Evolutionary conservation across 2,888 invertebrate genomes (phyloP).

Genomic region (Drepana falcataria): DNA sequence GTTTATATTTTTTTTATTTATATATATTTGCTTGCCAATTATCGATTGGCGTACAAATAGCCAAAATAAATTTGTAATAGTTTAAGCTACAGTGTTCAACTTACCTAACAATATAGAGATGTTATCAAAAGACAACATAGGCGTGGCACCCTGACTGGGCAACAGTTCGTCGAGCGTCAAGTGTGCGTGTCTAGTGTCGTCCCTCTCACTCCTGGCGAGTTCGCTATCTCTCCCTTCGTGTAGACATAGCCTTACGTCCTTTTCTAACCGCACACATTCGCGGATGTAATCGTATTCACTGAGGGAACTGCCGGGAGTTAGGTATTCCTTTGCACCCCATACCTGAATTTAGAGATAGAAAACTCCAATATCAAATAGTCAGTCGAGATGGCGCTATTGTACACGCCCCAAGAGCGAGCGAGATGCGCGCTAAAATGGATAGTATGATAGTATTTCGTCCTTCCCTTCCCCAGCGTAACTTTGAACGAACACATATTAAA

Average conservation of each 20-base stretch:
- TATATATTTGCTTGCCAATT: too few relatives aligned
- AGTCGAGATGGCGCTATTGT: too few relatives aligned
- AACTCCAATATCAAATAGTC: neutral
- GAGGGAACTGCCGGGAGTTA: conserved; percentile 89
- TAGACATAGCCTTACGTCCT: conserved; percentile 86
- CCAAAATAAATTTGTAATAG: too few relatives aligned
- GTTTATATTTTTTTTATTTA: too few relatives aligned
- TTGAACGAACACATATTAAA: too few relatives aligned
- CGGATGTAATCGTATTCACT: conserved; percentile 96
- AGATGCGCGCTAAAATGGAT: too few relatives aligned
- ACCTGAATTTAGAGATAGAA: conserved; percentile 74
- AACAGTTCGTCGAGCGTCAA: conserved; percentile 88
- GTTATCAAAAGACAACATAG: conserved; percentile 88
- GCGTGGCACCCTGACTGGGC: conserved; percentile 84
- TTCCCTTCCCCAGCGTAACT: too few relatives aligned
- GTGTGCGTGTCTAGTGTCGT: conserved; percentile 87
- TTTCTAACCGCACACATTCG: conserved; percentile 94
- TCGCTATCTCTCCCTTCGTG: conserved; percentile 83
- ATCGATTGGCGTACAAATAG: too few relatives aligned
- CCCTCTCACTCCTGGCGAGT: conserved; percentile 87
- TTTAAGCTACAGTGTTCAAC: conserved; percentile 21
- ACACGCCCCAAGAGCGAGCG: too few relatives aligned
- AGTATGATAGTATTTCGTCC: too few relatives aligned
- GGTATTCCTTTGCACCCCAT: conserved; percentile 92
- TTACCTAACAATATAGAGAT: conserved; percentile 90